Evolutionary conservation across 2,113 vertebrate genomes (phyloP).

Genomic region (Pelmatolapia mariae): DNA sequence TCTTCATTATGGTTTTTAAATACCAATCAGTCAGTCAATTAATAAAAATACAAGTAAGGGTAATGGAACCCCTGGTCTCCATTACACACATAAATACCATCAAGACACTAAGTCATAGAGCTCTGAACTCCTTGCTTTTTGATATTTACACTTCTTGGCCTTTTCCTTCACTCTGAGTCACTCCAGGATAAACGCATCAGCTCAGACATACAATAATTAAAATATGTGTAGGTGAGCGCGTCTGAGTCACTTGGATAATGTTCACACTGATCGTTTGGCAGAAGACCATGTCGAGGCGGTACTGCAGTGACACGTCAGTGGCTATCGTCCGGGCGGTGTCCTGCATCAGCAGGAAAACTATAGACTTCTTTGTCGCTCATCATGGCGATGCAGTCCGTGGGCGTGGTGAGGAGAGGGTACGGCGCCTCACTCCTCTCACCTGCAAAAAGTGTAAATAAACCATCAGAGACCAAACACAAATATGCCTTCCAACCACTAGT

Average conservation of each 20-base stretch:
- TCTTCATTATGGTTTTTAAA: too few relatives aligned
- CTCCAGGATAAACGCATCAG: background rate
- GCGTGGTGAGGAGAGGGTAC: slow-evolving; percentile 93
- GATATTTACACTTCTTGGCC: background rate
- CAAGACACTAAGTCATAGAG: background rate
- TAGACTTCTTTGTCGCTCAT: slow-evolving; percentile 97
- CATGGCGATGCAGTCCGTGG: slow-evolving; percentile 95
- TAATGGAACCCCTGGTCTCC: too few relatives aligned
- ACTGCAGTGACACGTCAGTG: slow-evolving; percentile 87
- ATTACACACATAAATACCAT: background rate
- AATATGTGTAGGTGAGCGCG: background rate
- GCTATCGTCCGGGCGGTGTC: slow-evolving; percentile 91
- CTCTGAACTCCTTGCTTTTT: background rate
- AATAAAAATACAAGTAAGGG: too few relatives aligned
- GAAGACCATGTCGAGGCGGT: slow-evolving; percentile 96
- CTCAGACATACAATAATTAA: background rate
- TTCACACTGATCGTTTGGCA: slow-evolving; percentile 87
- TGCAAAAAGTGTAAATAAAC: slow-evolving; percentile 25
- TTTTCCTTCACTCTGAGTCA: background rate
- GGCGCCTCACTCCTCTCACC: slow-evolving; percentile 97
- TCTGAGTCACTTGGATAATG: background rate
- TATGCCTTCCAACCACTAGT: background rate
- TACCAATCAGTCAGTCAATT: too few relatives aligned
- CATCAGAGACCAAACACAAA: background rate
- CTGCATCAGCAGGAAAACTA: slow-evolving; percentile 98